Conservation (phyloP, 2,797 vertebrate species). For the Masticophis lateralis region DNA sequence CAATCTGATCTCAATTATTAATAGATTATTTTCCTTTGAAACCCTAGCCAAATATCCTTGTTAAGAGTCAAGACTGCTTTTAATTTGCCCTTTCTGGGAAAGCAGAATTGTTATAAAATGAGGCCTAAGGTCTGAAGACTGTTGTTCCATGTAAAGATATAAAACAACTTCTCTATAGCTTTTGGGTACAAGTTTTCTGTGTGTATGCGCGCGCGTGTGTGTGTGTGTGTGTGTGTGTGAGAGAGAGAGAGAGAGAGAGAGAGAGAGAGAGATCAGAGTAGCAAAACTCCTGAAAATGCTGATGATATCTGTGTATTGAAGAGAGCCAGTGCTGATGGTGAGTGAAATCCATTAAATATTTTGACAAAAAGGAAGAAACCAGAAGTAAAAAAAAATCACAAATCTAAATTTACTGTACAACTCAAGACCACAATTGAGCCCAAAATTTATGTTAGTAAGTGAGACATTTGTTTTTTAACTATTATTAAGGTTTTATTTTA, state of each 20-base stretch:
- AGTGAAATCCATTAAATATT: not conserved
- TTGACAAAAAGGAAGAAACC: not conserved
- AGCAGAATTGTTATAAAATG: not conserved
- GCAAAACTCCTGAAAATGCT: not conserved
- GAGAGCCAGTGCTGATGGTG: not conserved
- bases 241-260: no score
- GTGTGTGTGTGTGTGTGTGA: not conserved
- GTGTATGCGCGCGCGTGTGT: not conserved
- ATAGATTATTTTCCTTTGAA: not conserved
- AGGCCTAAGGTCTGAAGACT: not conserved
- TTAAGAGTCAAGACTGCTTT: not conserved
- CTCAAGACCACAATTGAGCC: no score
- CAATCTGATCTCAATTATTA: not conserved
- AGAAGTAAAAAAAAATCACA: not conserved
- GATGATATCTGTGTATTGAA: not conserved
- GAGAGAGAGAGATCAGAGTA: not conserved
- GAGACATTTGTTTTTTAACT: no score
- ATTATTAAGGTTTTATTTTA: no score
- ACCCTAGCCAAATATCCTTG: not conserved
- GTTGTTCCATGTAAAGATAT: not conserved
- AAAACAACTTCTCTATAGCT: not conserved
- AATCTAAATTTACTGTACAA: not conserved
- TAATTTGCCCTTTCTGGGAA: not conserved
- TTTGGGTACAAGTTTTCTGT: not conserved
- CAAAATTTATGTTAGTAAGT: no score